A percentile compares a stretch with the other conserved stretches of the same genome.
These are phyloP conservation scores for Cnemophilus loriae DNA, from an alignment of 2,113 vertebrate genomes.

Conservation along the genomic window DNA sequence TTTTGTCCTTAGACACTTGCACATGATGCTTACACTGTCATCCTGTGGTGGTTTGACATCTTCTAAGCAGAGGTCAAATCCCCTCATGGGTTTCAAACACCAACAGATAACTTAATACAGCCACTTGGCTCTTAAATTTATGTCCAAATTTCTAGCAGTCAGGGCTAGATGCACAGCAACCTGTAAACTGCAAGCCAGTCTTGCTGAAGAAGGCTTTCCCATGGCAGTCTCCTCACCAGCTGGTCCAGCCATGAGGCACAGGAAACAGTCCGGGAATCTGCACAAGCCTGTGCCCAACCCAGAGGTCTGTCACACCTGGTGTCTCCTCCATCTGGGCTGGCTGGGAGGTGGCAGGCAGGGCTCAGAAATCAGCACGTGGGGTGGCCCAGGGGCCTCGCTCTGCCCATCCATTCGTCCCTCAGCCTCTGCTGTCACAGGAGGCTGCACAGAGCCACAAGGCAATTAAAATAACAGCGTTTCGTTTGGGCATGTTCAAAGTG, in stretches of 20 bases:
- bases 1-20: neutral
- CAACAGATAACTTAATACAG: neutral
- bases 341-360: neutral
- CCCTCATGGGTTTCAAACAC: neutral
- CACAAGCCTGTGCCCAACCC: neutral
- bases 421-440: neutral
- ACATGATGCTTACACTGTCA: neutral
- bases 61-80: neutral
- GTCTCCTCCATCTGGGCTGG: neutral
- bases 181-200: neutral
- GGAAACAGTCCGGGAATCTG: neutral
- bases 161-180: neutral
- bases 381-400: neutral
- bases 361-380: rapidly evolving
- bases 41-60: neutral
- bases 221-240: neutral
- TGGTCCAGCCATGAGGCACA: neutral
- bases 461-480: neutral
- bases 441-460: neutral
- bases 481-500: neutral
- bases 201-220: neutral
- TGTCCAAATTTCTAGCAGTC: neutral
- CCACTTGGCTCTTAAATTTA: neutral
- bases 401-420: neutral
- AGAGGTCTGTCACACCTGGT: rapidly evolving